Evolutionary conservation across 2,797 vertebrate species (phyloP).

Genomic region (Momotus momota): DNA sequence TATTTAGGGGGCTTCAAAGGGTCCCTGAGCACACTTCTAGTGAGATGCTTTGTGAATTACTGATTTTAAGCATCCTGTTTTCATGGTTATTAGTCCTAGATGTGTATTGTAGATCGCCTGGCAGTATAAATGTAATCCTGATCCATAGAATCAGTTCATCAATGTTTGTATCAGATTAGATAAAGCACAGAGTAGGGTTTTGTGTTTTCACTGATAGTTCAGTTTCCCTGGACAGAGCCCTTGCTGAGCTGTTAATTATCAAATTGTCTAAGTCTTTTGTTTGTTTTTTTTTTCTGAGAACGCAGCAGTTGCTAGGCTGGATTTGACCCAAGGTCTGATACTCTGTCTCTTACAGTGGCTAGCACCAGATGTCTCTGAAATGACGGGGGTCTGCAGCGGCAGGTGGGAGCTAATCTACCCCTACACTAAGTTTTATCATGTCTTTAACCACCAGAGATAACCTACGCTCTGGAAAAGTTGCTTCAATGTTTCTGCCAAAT

Average conservation of each 20-base stretch:
- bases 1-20: background rate
- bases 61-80: background rate
- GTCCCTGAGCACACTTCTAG: background rate
- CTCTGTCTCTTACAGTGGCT: background rate
- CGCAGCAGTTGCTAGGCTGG: background rate
- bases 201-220: background rate
- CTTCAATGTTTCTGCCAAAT: background rate
- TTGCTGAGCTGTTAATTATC: background rate
- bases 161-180: background rate
- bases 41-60: background rate
- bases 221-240: background rate
- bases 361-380: background rate
- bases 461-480: background rate
- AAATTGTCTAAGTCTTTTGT: background rate
- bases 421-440: background rate
- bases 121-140: background rate
- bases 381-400: background rate
- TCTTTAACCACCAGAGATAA: background rate
- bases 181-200: background rate
- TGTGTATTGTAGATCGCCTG: background rate
- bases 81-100: background rate
- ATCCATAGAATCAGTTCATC: background rate
- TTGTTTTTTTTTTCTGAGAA: constrained; percentile 17
- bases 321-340: background rate
- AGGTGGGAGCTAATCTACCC: background rate